These are phyloP conservation scores for Morpho achilles DNA, from an alignment of 2,888 invertebrate genomes.

Conservation along the genomic window DNA sequence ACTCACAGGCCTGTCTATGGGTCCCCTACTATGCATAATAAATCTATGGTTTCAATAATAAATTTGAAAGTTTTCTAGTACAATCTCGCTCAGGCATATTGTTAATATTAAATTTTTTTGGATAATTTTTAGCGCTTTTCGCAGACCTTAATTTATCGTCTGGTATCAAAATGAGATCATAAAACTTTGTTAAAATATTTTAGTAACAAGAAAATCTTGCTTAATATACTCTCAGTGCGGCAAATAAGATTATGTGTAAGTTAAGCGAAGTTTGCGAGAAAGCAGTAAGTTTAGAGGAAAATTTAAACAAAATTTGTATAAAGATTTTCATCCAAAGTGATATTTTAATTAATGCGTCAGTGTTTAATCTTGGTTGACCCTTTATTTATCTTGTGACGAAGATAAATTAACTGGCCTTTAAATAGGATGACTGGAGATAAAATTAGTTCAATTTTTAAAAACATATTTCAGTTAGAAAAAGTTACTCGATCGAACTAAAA, in stretches of 20 bases:
- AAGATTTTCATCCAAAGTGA: constrained; percentile 13
- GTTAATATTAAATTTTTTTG: no score
- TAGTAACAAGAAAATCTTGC: constrained; percentile 6
- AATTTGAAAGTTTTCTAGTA: no score
- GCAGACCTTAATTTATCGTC: neutral
- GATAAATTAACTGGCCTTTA: constrained; percentile 6
- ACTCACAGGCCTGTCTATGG: no score
- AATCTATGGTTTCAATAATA: no score
- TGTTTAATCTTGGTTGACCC: constrained; percentile 13
- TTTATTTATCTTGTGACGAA: constrained; percentile 5
- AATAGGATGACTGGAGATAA: constrained; percentile 2
- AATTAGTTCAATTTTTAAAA: constrained; percentile 4
- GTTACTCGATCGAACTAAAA: no score
- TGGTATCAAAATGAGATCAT: neutral
- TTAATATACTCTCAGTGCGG: constrained; percentile 16
- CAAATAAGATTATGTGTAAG: constrained; percentile 16
- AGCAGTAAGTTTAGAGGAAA: constrained; percentile 16
- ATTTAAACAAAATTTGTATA: constrained; percentile 16
- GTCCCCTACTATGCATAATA: no score
- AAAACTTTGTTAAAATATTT: neutral
- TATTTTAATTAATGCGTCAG: constrained; percentile 16
- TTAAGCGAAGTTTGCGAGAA: constrained; percentile 17
- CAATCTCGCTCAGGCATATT: no score
- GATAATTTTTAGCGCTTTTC: no score
- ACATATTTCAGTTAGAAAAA: no score